Base-by-base conservation (phyloP, 2,797 vertebrate genomes). In the Coregonus suidteri region DNA sequence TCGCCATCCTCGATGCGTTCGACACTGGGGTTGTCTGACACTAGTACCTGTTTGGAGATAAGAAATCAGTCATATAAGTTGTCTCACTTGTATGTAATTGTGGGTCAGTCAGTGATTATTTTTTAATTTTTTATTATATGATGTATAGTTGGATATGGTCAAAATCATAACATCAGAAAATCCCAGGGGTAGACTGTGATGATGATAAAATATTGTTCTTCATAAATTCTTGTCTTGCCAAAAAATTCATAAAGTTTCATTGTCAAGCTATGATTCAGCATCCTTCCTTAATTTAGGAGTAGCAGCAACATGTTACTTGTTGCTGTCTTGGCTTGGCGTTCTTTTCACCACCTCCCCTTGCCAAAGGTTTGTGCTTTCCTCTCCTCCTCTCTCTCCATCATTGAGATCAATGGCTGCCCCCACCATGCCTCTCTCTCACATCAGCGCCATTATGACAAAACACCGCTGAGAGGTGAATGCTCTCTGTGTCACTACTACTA, bases 31-130 rank as follows among this genome's bases (percentile, higher is more conserved):
- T 74, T 79, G 73, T 84, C 80, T 62, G 78, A 68, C 51, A 85
- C 83, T 77, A 80, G 79, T 66, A 69, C 75, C 84, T 88, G 85
- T 41, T 15, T 68, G 52, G 71, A 64, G 62, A 31, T 65, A 76
- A 71, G 6, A 78, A 47, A 77, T 71, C 6, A 68, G 4, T 35
- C 30, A 67, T 14, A 11, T 31, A 16, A 1, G 2, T 2, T 35
- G 66, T 16, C 66, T 20, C 68, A 59, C 56, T 6, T 59, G 41
- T 47, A 3, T 47, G 41, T 47, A 47, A 11, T 47, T 47, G 41
- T 47, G 6, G 6, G 52, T 16, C 9, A 54, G 14, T 4, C 14
- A 54, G 53, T n/a, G 1, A 6, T 59, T 20, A 0, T 1, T 9
- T 37, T 6, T 37, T 6, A 47, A 47, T 25, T 25, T 25, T 11